Percentiles rank a stretch among this genome's conserved stretches.
phyloP scores from a whole-genome alignment of 2,113 vertebrate genomes.

The Neolamprologus variostigma region DNA sequence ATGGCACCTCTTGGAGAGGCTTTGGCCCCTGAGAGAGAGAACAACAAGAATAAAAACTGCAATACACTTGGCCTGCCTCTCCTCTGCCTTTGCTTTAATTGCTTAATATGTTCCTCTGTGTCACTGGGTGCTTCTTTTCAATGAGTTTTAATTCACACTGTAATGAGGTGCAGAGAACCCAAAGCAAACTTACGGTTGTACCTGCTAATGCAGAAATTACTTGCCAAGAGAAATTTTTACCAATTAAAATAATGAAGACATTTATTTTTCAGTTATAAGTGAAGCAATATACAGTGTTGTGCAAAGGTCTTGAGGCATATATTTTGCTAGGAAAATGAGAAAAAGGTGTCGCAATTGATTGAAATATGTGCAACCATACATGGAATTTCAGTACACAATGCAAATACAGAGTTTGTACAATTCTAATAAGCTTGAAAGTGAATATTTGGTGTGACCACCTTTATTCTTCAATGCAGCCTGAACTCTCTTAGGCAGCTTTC shows the following conservation, averaged over 20 bases:
- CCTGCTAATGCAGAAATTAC: neutral
- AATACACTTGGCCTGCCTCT: neutral
- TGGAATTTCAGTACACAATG: neutral
- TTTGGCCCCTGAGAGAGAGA: slow-evolving; percentile 20
- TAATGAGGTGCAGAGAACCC: neutral
- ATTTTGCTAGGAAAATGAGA: neutral
- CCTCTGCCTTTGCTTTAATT: neutral
- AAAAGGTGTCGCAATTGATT: neutral
- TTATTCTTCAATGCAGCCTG: neutral
- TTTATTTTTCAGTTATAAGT: neutral
- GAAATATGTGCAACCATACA: neutral
- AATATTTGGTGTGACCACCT: neutral
- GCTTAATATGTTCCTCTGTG: neutral
- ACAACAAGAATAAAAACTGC: neutral
- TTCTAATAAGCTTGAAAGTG: neutral
- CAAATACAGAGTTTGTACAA: neutral
- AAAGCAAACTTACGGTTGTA: neutral
- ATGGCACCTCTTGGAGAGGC: slow-evolving; percentile 25
- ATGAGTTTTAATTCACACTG: neutral
- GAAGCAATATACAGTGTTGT: neutral
- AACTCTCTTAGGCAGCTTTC: neutral
- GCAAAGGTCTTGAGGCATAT: neutral
- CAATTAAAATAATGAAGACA: neutral
- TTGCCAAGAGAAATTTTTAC: neutral
- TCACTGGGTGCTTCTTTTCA: neutral